Conservation (phyloP, 2,888 invertebrate species). For the Ophonus ardosiacus region DNA sequence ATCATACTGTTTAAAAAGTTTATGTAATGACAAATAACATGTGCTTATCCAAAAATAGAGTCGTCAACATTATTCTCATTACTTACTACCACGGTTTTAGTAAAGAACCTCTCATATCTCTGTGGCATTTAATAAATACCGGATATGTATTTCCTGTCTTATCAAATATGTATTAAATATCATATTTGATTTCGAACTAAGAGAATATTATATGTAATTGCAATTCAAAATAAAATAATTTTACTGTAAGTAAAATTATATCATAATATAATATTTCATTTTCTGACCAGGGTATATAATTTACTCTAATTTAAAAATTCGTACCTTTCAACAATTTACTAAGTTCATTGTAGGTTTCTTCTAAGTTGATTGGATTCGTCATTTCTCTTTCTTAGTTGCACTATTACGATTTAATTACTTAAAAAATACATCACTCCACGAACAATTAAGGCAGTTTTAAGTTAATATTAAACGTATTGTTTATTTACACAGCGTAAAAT, state of each 20-base stretch:
- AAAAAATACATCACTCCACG: constrained; percentile 11
- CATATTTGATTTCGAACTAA: too few species aligned
- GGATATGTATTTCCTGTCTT: constrained; percentile 46
- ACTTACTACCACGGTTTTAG: not conserved
- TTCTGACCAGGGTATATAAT: too few species aligned
- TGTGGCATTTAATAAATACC: constrained; percentile 32
- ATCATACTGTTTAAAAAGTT: too few species aligned
- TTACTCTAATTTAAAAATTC: too few species aligned
- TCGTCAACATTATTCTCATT: not conserved
- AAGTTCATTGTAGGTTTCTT: constrained; percentile 47
- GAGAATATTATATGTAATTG: too few species aligned
- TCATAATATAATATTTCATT: too few species aligned
- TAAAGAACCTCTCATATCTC: not conserved
- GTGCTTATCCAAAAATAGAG: too few species aligned
- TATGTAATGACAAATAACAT: too few species aligned
- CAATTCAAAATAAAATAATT: too few species aligned
- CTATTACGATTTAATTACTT: constrained; percentile 21
- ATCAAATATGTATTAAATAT: constrained; percentile 19
- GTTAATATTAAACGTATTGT: not conserved
- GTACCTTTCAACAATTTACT: constrained; percentile 56
- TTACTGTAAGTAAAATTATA: too few species aligned
- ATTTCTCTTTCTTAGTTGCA: constrained; percentile 9
- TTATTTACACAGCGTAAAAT: not conserved
- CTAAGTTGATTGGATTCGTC: constrained; percentile 45
- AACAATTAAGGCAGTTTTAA: not conserved